These are phyloP conservation scores for Euglossa dilemma DNA, from an alignment of 1,140 invertebrate genomes.

Conservation along the genomic window DNA sequence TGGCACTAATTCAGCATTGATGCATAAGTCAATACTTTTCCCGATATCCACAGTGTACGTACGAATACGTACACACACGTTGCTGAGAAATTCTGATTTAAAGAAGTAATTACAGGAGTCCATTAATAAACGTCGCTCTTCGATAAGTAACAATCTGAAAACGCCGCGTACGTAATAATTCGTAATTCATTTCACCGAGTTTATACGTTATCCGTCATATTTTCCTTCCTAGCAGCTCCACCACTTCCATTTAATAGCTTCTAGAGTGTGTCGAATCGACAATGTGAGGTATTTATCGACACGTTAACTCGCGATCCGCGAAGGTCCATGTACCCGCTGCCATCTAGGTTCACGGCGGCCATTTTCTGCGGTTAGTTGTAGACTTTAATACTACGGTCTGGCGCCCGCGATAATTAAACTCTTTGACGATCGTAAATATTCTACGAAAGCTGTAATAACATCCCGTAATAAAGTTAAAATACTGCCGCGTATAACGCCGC, in stretches of 20 bases:
- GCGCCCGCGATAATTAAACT: constrained; percentile 8
- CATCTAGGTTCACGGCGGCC: neutral
- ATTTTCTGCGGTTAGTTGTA: constrained; percentile 49
- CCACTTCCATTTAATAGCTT: neutral
- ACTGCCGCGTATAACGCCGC: no score
- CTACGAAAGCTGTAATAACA: no score
- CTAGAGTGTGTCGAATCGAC: neutral
- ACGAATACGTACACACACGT: no score
- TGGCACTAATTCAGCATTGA: neutral
- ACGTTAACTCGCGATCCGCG: neutral
- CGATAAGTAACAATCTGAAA: neutral
- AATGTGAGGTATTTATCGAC: neutral
- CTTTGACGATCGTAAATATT: no score
- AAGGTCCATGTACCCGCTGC: neutral
- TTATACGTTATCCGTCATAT: neutral
- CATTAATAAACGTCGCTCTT: neutral
- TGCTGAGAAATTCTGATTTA: neutral
- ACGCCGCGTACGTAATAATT: neutral
- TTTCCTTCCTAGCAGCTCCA: neutral
- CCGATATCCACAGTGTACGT: no score
- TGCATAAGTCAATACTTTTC: no score
- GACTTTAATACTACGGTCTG: constrained; percentile 40
- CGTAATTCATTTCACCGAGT: neutral
- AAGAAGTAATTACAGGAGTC: neutral
- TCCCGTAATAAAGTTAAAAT: no score